Conservation (phyloP, 2,797 vertebrate genomes). For the Anableps anableps region DNA sequence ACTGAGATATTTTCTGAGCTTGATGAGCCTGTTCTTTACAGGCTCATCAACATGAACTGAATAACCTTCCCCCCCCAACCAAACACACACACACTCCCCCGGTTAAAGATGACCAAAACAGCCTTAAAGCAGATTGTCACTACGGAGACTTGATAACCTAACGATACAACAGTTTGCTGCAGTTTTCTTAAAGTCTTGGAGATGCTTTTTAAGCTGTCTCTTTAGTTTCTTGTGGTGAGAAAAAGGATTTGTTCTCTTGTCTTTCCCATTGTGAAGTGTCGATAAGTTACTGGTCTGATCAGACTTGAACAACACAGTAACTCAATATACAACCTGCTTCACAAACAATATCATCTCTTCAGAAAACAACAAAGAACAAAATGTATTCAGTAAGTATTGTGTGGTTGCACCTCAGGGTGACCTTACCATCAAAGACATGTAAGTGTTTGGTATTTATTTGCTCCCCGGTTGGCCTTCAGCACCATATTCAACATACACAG, state of each 20-base stretch:
- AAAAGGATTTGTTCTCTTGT: background rate
- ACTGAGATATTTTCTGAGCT: background rate
- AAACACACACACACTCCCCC: too few relatives aligned
- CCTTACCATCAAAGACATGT: background rate
- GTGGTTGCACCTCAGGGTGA: background rate
- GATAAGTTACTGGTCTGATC: background rate
- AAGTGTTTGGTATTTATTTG: background rate
- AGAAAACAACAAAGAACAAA: background rate
- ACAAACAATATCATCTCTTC: background rate
- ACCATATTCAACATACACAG: background rate
- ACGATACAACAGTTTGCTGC: background rate
- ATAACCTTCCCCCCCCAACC: accelerated
- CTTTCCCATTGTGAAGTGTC: background rate
- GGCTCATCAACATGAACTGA: background rate
- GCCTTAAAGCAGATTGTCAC: background rate
- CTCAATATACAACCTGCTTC: background rate
- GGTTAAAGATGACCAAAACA: background rate
- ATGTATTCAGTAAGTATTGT: background rate
- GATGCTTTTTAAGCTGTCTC: too few relatives aligned
- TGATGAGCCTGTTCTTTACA: background rate
- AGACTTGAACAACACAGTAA: background rate
- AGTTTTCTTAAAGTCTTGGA: too few relatives aligned
- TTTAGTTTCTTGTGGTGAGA: too few relatives aligned
- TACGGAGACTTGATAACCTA: background rate
- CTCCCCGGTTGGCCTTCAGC: background rate